Evolutionary conservation across 30 jellyfish, hydroid and myxozoan species (phyloP).

Genomic region (Chironex yamaguchii): DNA sequence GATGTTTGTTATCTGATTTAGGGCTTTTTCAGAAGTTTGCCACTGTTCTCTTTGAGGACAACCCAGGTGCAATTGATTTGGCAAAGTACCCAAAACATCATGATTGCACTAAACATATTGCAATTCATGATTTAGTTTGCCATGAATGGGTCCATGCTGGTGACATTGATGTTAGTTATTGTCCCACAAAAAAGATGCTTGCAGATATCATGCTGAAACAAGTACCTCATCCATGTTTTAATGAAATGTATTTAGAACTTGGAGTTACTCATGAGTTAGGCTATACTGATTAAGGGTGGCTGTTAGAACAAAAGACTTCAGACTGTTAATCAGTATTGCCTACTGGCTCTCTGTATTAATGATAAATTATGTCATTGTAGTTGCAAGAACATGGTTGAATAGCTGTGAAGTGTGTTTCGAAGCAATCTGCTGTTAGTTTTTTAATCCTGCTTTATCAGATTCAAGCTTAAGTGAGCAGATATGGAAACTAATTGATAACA

Average conservation of each 20-base stretch:
- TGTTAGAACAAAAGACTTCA: neutral
- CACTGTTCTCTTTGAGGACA: constrained; percentile 43
- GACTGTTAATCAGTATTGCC: too few relatives aligned
- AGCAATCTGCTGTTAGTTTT: too few relatives aligned
- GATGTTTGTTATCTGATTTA: too few relatives aligned
- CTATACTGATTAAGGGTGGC: constrained; percentile 37
- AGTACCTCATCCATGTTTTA: constrained; percentile 6
- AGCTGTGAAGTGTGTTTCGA: too few relatives aligned
- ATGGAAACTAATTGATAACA: too few relatives aligned
- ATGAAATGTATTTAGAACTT: constrained; percentile 8
- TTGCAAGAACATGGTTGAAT: too few relatives aligned
- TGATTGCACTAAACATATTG: constrained; percentile 51
- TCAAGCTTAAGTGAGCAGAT: too few relatives aligned
- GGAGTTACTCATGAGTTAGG: constrained; percentile 7
- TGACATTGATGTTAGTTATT: constrained; percentile 31
- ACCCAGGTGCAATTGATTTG: constrained; percentile 28
- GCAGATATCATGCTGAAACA: constrained; percentile 48
- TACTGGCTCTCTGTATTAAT: too few relatives aligned
- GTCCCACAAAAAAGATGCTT: constrained; percentile 21
- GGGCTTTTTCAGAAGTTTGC: constrained; percentile 21
- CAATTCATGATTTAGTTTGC: constrained; percentile 24
- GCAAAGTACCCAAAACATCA: constrained; percentile 41
- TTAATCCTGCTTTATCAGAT: too few relatives aligned
- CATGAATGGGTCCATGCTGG: constrained; percentile 10
- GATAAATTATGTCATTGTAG: too few relatives aligned